Evolutionary conservation across 1,140 invertebrate genomes (phyloP).

Genomic region (Brachionus manjavacas): DNA sequence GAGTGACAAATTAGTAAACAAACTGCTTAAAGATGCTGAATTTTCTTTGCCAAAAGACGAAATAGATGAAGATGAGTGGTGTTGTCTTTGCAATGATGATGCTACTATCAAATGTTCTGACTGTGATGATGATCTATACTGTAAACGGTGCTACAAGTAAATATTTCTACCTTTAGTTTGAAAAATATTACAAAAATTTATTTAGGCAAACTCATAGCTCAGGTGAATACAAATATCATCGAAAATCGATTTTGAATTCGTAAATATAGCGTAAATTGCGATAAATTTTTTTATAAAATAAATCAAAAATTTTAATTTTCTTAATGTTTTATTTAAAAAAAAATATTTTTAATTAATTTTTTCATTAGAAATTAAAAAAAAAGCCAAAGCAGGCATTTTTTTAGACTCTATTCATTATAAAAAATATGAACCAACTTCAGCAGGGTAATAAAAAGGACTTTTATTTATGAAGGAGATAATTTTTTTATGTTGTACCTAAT

Average conservation of each 20-base stretch:
- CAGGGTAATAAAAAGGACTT: too few species aligned
- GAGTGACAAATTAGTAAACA: neutral
- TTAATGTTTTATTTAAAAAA: neutral
- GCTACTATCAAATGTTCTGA: slow-evolving; percentile 65
- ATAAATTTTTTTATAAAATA: too few species aligned
- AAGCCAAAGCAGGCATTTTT: too few species aligned
- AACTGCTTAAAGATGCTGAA: slow-evolving; percentile 7
- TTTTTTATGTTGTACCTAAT: too few species aligned
- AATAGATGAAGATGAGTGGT: slow-evolving; percentile 58
- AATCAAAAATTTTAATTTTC: too few species aligned
- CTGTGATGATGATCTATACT: slow-evolving; percentile 69
- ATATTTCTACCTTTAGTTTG: neutral
- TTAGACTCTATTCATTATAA: too few species aligned
- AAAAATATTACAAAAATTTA: neutral
- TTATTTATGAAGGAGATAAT: too few species aligned
- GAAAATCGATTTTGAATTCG: neutral
- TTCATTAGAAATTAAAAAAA: too few species aligned
- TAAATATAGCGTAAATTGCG: neutral
- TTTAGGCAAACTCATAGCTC: neutral
- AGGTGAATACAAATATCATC: neutral
- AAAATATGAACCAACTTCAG: too few species aligned
- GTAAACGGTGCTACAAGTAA: slow-evolving; percentile 63
- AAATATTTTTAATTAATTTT: too few species aligned
- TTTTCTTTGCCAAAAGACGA: neutral
- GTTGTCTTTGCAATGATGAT: slow-evolving; percentile 72